Conservation (phyloP, 2,113 vertebrate species). For the Clarias gariepinus region DNA sequence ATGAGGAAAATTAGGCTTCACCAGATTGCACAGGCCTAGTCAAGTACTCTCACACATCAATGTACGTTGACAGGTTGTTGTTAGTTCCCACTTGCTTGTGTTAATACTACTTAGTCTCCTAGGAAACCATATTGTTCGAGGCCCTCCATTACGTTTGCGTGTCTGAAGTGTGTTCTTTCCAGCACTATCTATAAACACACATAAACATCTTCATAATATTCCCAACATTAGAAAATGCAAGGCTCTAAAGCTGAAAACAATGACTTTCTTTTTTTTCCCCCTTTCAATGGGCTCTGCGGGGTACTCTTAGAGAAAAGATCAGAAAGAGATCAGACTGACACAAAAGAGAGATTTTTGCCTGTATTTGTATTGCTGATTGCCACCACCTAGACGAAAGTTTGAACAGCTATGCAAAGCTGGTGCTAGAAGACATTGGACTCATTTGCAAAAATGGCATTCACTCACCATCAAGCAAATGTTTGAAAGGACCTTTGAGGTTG, state of each 20-base stretch:
- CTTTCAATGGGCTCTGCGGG: constrained; percentile 25
- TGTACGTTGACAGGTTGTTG: constrained; percentile 50
- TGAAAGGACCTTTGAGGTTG: constrained; percentile 7
- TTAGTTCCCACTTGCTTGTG: constrained; percentile 48
- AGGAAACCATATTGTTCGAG: constrained; percentile 53
- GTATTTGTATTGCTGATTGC: constrained; percentile 55
- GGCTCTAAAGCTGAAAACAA: constrained; percentile 29
- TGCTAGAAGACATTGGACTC: constrained; percentile 25
- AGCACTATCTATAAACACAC: constrained; percentile 9
- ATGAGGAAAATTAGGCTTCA: constrained; percentile 48
- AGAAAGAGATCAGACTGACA: constrained; percentile 35
- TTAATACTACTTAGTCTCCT: constrained; percentile 45
- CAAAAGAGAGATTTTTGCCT: constrained; percentile 43
- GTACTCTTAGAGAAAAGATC: constrained; percentile 16
- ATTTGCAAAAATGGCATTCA: constrained; percentile 45
- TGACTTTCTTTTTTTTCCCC: constrained; percentile 19
- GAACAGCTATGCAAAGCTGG: constrained; percentile 49
- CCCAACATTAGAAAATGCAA: constrained; percentile 32
- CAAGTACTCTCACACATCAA: constrained; percentile 49
- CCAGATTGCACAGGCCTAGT: constrained; percentile 45
- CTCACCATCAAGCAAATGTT: constrained; percentile 39
- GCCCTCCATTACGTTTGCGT: constrained; percentile 51
- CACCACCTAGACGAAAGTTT: constrained; percentile 43
- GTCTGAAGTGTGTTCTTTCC: constrained; percentile 14
- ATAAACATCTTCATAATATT: constrained; percentile 47